These are phyloP conservation scores for Pyrocephalus nanus DNA, from an alignment of 2,797 vertebrate genomes.

Conservation along the genomic window DNA sequence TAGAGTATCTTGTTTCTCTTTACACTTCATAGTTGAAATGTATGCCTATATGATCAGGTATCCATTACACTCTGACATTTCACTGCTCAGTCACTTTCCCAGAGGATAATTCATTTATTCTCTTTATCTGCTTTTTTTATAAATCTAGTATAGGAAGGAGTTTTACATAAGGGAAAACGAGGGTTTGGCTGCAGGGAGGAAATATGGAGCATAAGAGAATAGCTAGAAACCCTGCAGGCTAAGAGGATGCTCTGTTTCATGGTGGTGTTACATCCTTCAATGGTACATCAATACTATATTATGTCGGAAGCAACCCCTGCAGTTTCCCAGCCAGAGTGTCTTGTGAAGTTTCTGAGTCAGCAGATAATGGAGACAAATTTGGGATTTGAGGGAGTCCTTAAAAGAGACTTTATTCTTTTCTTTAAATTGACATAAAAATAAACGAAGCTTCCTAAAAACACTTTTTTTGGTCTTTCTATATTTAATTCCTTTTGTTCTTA, in stretches of 20 bases:
- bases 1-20: slow-evolving; percentile 8
- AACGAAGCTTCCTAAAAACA: not conserved
- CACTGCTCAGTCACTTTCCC: not conserved
- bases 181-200: slow-evolving; percentile 2
- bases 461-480: not conserved
- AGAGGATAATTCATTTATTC: slow-evolving; percentile 39
- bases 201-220: slow-evolving; percentile 15
- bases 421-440: not conserved
- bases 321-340: slow-evolving; percentile 31
- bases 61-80: slow-evolving; percentile 30
- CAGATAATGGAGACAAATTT: slow-evolving; percentile 50
- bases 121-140: slow-evolving; percentile 46
- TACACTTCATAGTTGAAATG: slow-evolving; percentile 36
- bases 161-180: slow-evolving; percentile 28
- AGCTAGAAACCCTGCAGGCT: slow-evolving; percentile 43
- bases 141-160: not conserved
- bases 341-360: slow-evolving; percentile 61
- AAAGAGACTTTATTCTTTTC: slow-evolving; percentile 10
- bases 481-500: slow-evolving; percentile 21
- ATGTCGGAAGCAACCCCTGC: slow-evolving; percentile 53
- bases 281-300: slow-evolving; percentile 19
- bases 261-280: slow-evolving; percentile 26
- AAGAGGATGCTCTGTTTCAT: slow-evolving; percentile 36
- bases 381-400: slow-evolving; percentile 3
- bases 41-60: slow-evolving; percentile 27